phyloP scores from a whole-genome alignment of 2,113 vertebrate species.

The Falcunculus frontatus region DNA sequence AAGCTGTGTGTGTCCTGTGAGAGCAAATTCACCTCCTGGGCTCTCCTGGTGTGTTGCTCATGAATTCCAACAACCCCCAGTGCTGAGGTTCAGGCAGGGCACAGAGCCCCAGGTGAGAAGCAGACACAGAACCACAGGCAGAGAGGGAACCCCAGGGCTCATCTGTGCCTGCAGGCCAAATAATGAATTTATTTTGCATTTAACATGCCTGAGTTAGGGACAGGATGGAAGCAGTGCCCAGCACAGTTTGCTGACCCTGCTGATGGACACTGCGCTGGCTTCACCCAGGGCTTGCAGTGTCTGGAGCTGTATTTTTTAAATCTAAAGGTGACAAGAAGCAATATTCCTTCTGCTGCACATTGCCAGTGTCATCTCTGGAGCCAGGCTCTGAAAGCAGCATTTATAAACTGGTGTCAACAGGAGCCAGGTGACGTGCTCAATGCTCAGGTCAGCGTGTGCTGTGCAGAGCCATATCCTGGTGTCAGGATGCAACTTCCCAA shows the following conservation, averaged over 20 bases:
- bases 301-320: background rate
- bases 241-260: background rate
- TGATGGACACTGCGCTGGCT: background rate
- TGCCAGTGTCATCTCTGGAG: background rate
- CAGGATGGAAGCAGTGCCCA: background rate
- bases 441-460: background rate
- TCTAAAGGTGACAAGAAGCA: conserved; percentile 1
- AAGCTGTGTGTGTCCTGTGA: background rate
- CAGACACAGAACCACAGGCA: background rate
- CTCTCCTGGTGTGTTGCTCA: background rate
- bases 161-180: background rate
- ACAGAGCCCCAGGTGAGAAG: background rate
- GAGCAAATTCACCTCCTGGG: background rate
- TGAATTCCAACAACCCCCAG: background rate
- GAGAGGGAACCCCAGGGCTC: background rate
- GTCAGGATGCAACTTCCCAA: background rate
- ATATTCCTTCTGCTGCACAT: background rate
- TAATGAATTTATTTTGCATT: background rate
- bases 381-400: background rate
- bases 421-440: background rate
- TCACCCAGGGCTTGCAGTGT: background rate
- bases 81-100: background rate
- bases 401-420: background rate
- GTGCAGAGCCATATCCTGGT: background rate
- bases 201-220: background rate